Evolutionary conservation across 2,797 vertebrate species (phyloP).

Genomic region (Brachyalestes nurse): DNA sequence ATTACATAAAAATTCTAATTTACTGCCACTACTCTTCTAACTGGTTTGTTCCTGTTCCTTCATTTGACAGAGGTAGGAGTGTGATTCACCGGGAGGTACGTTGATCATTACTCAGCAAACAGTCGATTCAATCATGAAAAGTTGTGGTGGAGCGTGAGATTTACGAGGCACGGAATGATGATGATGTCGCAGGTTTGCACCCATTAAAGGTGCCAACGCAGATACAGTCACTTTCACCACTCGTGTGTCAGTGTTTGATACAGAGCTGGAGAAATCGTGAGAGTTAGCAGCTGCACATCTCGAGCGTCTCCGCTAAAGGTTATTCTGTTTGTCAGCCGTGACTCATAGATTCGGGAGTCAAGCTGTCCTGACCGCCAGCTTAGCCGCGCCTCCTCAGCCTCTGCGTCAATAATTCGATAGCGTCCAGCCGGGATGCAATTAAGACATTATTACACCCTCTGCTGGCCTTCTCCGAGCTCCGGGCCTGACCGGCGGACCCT

Average conservation of each 20-base stretch:
- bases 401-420: constrained; percentile 75
- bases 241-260: constrained; percentile 18
- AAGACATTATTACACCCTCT: constrained; percentile 77
- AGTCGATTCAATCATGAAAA: no score
- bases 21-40: no score
- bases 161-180: no score
- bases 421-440: constrained; percentile 71
- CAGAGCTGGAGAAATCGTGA: constrained; percentile 23
- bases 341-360: constrained; percentile 72
- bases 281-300: constrained; percentile 27
- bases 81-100: no score
- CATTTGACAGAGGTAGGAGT: no score
- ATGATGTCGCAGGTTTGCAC: background rate
- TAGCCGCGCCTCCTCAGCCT: constrained; percentile 65
- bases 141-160: no score
- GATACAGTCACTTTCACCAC: background rate
- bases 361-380: constrained; percentile 67
- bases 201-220: constrained; percentile 1
- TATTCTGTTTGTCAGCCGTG: constrained; percentile 73
- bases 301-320: constrained; percentile 57
- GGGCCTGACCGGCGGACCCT: constrained; percentile 15
- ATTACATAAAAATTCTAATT: no score
- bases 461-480: constrained; percentile 59
- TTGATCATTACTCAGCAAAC: no score
- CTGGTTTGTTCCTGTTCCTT: no score